Evolutionary conservation across 2,113 vertebrate species (phyloP).

Genomic region (Ramphastos sulfuratus): DNA sequence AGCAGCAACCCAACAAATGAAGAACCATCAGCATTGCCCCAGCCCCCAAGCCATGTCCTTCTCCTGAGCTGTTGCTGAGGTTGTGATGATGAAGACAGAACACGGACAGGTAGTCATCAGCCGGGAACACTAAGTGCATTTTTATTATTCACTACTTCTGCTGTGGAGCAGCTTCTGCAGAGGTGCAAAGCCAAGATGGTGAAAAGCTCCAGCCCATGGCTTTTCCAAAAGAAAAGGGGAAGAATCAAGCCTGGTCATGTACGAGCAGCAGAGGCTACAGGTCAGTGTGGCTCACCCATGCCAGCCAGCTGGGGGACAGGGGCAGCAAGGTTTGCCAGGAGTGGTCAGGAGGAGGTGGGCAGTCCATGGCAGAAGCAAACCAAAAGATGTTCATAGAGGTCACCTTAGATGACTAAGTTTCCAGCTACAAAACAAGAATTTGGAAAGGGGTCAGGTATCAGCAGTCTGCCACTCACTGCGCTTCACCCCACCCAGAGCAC

Average conservation of each 20-base stretch:
- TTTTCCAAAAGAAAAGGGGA: not conserved
- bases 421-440: accelerated
- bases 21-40: not conserved
- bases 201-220: not conserved
- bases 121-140: not conserved
- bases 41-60: accelerated
- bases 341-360: not conserved
- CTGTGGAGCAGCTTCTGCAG: not conserved
- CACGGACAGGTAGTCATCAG: not conserved
- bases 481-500: not conserved
- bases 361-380: not conserved
- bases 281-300: accelerated
- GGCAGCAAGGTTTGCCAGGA: not conserved
- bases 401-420: not conserved
- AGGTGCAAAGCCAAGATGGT: not conserved
- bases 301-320: not conserved
- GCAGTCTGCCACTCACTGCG: not conserved
- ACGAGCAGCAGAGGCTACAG: not conserved
- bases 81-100: accelerated
- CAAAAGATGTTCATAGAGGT: not conserved
- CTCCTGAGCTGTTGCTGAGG: not conserved
- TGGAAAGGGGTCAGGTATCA: not conserved
- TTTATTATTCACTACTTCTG: not conserved
- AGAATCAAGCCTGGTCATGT: not conserved
- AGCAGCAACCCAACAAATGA: not conserved